Base-by-base conservation (phyloP, 1,140 invertebrate species). In the Aphelenchoides fujianensis region DNA sequence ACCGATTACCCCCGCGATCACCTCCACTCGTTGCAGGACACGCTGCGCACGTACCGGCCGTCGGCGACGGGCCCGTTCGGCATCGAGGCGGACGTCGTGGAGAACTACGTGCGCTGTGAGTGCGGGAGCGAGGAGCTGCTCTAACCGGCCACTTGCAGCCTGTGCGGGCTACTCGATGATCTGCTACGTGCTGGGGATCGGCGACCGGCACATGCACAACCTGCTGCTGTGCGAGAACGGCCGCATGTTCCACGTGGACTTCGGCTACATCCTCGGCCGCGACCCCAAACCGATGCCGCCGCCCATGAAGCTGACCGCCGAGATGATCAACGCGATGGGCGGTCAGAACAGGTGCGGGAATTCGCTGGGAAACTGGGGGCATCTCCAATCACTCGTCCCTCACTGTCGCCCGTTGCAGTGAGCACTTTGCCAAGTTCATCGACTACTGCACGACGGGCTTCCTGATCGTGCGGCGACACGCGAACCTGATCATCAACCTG, bases 321-420 rank as follows among this genome's bases (percentile, higher is more conserved):
- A 98, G 88, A 98, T 99, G 95, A 93, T 98, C 1, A 95, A 98
- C 83, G 95, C 92, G 0, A 98, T 99, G 95, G 96, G 96, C 2
- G 95, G 95, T 0, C 89, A 92, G 0, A 90, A 90, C 52, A 85
- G 87, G 80, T 82, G 7, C n/a, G n/a, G n/a, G n/a, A n/a, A n/a
- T n/a, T n/a, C 19, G 70, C 16, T 9, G n/a, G 70, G 0, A 31
- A 71, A 28, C n/a, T 27, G 16, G 1, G 16, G 16, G 16, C 27
- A 23, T 16, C 19, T 71, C 7, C 31, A 0, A 74, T 16, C 16
- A 12, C n/a, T 27, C n/a, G n/a, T n/a, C 31, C 3, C 68, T n/a
- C n/a, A n/a, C n/a, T n/a, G n/a, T n/a, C n/a, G n/a, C n/a, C n/a
- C n/a, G n/a, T 79, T 77, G 2, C 72, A 92, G 92, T 0, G 94